Conservation (phyloP, 1,140 invertebrate species). For the Zaprionus lachaisei region DNA sequence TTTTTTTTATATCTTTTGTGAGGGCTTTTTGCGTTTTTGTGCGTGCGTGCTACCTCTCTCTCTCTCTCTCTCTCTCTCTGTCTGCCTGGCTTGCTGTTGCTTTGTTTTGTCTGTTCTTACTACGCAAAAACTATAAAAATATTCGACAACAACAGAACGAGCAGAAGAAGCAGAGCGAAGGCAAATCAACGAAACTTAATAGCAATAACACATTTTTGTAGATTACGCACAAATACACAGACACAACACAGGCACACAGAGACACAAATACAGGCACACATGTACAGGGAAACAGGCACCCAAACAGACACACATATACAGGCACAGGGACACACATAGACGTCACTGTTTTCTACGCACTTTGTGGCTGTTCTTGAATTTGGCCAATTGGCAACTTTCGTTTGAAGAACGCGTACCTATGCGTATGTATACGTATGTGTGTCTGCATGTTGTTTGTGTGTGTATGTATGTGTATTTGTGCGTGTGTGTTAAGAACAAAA, state of each 20-base stretch:
- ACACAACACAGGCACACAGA: slow-evolving; percentile 18
- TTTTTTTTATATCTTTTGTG: slow-evolving; percentile 13
- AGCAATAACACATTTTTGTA: slow-evolving; percentile 48
- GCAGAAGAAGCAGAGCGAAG: slow-evolving; percentile 24
- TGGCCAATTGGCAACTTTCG: slow-evolving; percentile 70
- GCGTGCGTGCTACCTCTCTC: neutral
- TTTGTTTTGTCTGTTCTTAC: slow-evolving; percentile 27
- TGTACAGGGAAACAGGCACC: slow-evolving; percentile 12
- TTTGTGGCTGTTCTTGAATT: slow-evolving; percentile 41
- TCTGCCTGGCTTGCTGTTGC: slow-evolving; percentile 5
- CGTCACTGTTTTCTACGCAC: slow-evolving; percentile 61
- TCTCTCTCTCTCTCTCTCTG: neutral
- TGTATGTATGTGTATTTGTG: slow-evolving; percentile 9
- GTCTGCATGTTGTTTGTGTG: neutral
- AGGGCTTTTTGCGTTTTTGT: neutral
- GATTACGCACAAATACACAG: slow-evolving; percentile 64
- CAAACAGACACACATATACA: slow-evolving; percentile 25
- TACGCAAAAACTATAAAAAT: slow-evolving; percentile 71
- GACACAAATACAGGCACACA: slow-evolving; percentile 3
- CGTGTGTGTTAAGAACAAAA: slow-evolving; percentile 53
- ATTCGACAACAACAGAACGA: slow-evolving; percentile 28
- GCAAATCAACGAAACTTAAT: slow-evolving; percentile 53
- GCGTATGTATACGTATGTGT: slow-evolving; percentile 2
- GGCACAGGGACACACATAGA: too few relatives aligned
- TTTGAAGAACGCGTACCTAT: slow-evolving; percentile 32